Evolutionary conservation across 2,888 invertebrate genomes (phyloP), one percentile per base, ranked within the genome.

Genomic region (Heliothis peltigera): DNA sequence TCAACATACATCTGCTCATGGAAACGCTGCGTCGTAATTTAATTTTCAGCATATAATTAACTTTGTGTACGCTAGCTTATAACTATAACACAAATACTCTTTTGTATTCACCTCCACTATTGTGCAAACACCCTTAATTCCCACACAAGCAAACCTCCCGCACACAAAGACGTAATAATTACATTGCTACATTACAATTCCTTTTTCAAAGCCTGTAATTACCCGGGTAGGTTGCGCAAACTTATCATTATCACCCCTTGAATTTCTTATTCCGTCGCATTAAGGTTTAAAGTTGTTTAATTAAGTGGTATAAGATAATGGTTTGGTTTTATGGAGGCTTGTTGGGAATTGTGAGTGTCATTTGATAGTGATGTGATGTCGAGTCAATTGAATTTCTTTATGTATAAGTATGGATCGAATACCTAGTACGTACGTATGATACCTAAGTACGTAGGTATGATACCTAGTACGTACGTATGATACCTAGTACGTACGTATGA

Each of bases 171-270:
- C 70, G 70, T 65, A 79, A 84, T 89, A 88, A 89, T 89, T 88
- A 89, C 87, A 81, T 84, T 81, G 82, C 84, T 82, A 86, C 86
- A 86, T 87, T 87, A 89, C 88, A 90, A 89, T 88, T 89, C 90
- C 89, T 90, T 89, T 89, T 90, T 86, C 87, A 90, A 90, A 90
- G 82, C 83, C 84, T 83, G 80, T 89, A 89, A 89, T 89, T 88
- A 89, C 88, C 87, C 81, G 75, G 80, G 82, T 80, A 78, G 83
- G 79, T 84, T 84, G 81, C 82, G 83, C 87, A 82, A 84, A 86
- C 82, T 80, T 83, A 81, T 83, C 75, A 76, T 82, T 81, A 84
- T 79, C 85, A 69, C 61, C 75, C 67, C 54, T 70, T 64, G 48
- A 44, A 57, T 25, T 65, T 61, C 82, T 81, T 83, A 87, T 80